phyloP scores from a whole-genome alignment of 2,113 vertebrate species.

The Albula goreensis region DNA sequence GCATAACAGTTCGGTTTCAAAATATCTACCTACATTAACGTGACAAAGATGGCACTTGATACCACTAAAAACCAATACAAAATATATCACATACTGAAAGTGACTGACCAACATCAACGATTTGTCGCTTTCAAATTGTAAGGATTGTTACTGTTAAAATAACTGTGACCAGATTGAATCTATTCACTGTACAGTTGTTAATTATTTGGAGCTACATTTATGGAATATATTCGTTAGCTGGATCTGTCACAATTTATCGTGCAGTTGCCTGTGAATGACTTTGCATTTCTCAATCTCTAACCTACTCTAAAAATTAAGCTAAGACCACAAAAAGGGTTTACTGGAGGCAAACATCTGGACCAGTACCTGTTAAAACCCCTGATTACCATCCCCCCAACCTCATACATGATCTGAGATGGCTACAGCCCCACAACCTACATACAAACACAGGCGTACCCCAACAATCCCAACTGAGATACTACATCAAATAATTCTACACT shows the following conservation, averaged over 20 bases:
- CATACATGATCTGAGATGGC: background rate
- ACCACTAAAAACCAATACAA: background rate
- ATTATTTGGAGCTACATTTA: background rate
- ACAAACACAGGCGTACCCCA: constrained; percentile 4
- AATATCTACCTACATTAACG: background rate
- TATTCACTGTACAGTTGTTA: background rate
- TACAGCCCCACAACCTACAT: constrained; percentile 33
- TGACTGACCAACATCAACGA: too few species aligned
- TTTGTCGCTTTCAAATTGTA: background rate
- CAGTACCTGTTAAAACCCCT: constrained; percentile 39
- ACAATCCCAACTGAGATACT: constrained; percentile 10
- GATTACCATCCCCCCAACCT: constrained; percentile 5
- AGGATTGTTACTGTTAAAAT: background rate
- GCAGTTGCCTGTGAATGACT: constrained; percentile 5
- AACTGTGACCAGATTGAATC: background rate
- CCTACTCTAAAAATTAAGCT: background rate
- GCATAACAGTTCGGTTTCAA: background rate
- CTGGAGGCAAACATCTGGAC: constrained; percentile 38
- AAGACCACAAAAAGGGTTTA: background rate
- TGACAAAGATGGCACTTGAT: background rate
- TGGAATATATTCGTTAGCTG: background rate
- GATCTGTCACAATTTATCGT: background rate
- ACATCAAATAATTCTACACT: background rate
- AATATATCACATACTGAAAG: too few species aligned
- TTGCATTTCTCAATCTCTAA: background rate